These are phyloP conservation scores for Conopomorpha cramerella DNA, from an alignment of 1,140 invertebrate species.

Conservation along the genomic window DNA sequence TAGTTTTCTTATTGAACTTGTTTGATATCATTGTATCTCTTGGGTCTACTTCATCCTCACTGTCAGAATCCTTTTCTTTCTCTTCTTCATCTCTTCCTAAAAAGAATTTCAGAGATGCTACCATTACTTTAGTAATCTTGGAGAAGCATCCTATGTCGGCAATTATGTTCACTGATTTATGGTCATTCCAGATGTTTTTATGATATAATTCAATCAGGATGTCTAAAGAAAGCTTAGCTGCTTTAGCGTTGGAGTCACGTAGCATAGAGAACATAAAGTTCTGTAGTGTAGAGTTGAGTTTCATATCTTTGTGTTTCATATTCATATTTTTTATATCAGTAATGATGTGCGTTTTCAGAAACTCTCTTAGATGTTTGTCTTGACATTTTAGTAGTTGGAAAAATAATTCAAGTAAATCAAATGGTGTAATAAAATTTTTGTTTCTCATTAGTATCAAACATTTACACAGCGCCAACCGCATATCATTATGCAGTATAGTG, in stretches of 20 bases:
- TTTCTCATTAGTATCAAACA: constrained; percentile 92
- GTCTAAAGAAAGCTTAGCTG: constrained; percentile 92
- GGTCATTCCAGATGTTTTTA: constrained; percentile 97
- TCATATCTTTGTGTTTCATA: constrained; percentile 89
- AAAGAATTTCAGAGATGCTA: constrained; percentile 95
- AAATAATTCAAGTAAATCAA: constrained; percentile 86
- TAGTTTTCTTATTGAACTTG: constrained; percentile 95
- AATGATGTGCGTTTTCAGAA: constrained; percentile 88
- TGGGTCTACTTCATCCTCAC: constrained; percentile 76
- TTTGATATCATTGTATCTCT: constrained; percentile 87
- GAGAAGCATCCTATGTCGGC: constrained; percentile 92
- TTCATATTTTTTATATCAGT: constrained; percentile 97
- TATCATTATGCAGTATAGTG: constrained; percentile 84
- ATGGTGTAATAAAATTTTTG: constrained; percentile 86
- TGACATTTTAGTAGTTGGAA: constrained; percentile 89
- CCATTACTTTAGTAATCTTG: constrained; percentile 90
- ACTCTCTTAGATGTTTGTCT: constrained; percentile 87
- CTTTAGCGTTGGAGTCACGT: constrained; percentile 84
- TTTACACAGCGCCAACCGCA: constrained; percentile 89
- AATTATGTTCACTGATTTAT: constrained; percentile 97
- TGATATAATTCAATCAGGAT: constrained; percentile 96
- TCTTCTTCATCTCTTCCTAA: constrained; percentile 83
- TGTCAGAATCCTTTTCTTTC: constrained; percentile 74
- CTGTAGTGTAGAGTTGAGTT: constrained; percentile 87
- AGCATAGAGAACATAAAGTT: constrained; percentile 97